Conservation (phyloP, 1,140 invertebrate genomes). For the Ylistrum balloti region DNA sequence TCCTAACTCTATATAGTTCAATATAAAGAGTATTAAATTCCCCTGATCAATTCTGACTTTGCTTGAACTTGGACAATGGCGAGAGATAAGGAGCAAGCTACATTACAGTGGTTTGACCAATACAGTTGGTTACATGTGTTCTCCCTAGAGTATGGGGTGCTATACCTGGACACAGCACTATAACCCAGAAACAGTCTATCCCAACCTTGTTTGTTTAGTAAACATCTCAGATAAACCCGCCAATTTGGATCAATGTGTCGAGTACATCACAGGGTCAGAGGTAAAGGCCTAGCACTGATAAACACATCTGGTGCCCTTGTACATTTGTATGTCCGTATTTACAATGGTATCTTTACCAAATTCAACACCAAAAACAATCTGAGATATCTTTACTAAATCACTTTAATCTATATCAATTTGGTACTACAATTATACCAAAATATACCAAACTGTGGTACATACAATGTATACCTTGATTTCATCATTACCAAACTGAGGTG, state of each 20-base stretch:
- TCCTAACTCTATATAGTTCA: no score
- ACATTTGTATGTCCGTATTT: background rate
- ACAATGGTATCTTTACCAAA: background rate
- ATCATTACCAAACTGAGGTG: background rate
- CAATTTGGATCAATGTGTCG: slow-evolving; percentile 43
- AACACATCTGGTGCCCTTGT: background rate
- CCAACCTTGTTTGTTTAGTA: slow-evolving; percentile 37
- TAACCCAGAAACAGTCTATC: slow-evolving; percentile 14
- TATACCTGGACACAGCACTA: background rate
- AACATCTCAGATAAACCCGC: background rate
- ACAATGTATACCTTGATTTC: no score
- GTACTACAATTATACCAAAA: background rate
- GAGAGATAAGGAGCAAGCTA: background rate
- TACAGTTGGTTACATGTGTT: background rate
- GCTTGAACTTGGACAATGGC: background rate
- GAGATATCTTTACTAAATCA: background rate
- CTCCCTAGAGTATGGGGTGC: background rate
- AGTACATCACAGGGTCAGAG: background rate
- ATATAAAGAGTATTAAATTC: no score
- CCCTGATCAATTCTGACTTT: no score
- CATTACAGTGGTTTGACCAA: background rate
- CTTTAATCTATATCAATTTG: no score
- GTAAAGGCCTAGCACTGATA: background rate
- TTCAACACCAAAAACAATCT: background rate
- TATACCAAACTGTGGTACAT: background rate